A percentile compares a stretch with the other conserved stretches of the same genome.
Evolutionary conservation across 2,797 vertebrate genomes (phyloP).

Genomic region (Cossypha niveicapilla): DNA sequence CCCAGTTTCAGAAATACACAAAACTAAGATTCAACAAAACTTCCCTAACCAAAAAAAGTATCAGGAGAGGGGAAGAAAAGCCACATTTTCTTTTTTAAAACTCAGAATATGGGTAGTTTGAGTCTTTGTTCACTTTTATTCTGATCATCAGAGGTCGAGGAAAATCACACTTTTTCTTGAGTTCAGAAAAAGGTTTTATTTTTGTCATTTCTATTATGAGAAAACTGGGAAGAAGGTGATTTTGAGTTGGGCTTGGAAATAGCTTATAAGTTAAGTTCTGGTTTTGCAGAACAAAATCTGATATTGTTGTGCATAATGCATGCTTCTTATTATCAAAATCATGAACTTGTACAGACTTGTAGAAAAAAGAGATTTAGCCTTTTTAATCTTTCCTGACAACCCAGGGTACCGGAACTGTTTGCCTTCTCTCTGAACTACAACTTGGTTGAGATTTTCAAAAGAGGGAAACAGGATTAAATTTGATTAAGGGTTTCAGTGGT

Average conservation of each 20-base stretch:
- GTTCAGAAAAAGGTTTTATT: constrained; percentile 56
- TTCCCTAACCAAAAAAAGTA: background rate
- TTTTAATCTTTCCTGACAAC: constrained; percentile 42
- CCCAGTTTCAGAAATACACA: constrained; percentile 21
- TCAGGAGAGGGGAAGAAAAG: constrained; percentile 1
- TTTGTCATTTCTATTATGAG: constrained; percentile 50
- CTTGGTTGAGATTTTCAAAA: background rate
- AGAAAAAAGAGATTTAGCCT: background rate
- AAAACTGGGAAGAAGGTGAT: constrained; percentile 27
- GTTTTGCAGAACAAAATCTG: constrained; percentile 3
- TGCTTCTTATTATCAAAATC: background rate
- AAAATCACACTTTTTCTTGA: constrained; percentile 33
- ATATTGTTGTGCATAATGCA: background rate
- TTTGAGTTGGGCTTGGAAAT: constrained; percentile 19
- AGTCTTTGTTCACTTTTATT: constrained; percentile 39
- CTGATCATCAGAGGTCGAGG: constrained; percentile 6
- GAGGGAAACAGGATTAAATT: constrained; percentile 50
- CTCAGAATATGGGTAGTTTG: constrained; percentile 24
- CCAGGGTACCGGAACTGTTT: constrained; percentile 26
- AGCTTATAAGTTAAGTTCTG: background rate
- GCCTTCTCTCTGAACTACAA: constrained; percentile 36
- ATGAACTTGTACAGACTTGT: background rate
- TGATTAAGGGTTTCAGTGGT: constrained; percentile 16
- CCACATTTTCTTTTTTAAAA: constrained; percentile 13
- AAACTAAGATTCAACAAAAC: constrained; percentile 2